Conservation (phyloP, 2,797 vertebrate species). For the Parauchenoglanis ngamensis region DNA sequence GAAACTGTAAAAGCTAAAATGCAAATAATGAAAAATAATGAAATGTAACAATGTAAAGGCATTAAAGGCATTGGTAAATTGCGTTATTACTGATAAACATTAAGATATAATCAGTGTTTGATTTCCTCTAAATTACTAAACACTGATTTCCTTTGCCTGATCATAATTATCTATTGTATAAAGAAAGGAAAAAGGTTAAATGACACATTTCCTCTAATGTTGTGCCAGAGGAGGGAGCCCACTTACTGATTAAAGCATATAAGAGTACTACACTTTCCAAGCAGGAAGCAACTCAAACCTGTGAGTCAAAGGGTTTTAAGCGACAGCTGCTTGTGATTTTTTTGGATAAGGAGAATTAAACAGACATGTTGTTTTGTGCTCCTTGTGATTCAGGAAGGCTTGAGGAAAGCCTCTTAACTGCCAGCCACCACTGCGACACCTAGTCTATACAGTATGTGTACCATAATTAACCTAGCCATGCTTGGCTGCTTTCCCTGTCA, state of each 20-base stretch:
- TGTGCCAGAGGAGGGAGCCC: constrained; percentile 42
- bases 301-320: constrained; percentile 24
- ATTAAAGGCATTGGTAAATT: not conserved
- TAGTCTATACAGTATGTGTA: constrained; percentile 26
- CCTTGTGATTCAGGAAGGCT: constrained; percentile 55
- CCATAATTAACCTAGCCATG: constrained; percentile 42
- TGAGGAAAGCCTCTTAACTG: constrained; percentile 56
- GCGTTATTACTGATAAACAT: constrained; percentile 3
- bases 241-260: constrained; percentile 37
- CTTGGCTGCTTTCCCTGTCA: constrained; percentile 37
- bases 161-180: constrained; percentile 16
- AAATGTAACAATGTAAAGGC: not conserved
- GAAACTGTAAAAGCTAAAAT: not conserved
- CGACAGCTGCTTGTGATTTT: constrained; percentile 37
- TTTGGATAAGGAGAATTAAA: constrained; percentile 32
- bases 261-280: constrained; percentile 15
- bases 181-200: constrained; percentile 17
- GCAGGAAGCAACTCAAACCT: constrained; percentile 35
- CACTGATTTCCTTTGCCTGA: constrained; percentile 16
- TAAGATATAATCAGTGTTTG: constrained; percentile 17
- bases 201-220: constrained; percentile 24
- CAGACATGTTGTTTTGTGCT: constrained; percentile 46
- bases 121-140: constrained; percentile 18
- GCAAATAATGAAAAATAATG: not conserved
- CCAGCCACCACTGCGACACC: constrained; percentile 19